These are phyloP conservation scores for Amblyopsis rosae DNA, from an alignment of 2,113 vertebrate species.

Conservation along the genomic window DNA sequence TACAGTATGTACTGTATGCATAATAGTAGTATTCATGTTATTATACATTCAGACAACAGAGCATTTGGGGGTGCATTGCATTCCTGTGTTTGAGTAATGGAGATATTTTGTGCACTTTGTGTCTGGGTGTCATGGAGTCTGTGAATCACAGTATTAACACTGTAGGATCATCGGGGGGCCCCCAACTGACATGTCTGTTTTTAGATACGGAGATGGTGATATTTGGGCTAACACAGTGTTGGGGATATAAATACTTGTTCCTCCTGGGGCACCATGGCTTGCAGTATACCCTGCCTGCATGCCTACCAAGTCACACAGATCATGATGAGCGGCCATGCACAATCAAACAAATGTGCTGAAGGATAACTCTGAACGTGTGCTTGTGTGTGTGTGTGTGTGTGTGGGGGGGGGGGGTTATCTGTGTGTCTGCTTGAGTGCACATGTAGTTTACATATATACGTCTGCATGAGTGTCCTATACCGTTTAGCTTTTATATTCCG, in stretches of 20 bases:
- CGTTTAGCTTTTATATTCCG: not conserved
- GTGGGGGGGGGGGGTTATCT: not conserved
- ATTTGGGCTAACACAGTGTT: slow-evolving; percentile 56
- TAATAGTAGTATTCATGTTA: not conserved
- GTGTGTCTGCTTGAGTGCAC: not conserved
- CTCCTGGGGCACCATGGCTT: slow-evolving; percentile 45
- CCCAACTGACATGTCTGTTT: slow-evolving; percentile 69
- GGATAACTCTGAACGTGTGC: slow-evolving; percentile 55
- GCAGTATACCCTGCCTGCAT: slow-evolving; percentile 60
- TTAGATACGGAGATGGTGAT: slow-evolving; percentile 59
- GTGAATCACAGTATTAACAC: slow-evolving; percentile 59
- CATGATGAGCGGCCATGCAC: slow-evolving; percentile 51
- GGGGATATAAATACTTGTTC: slow-evolving; percentile 71
- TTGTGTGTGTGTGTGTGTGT: slow-evolving; percentile 17
- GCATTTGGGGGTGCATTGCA: slow-evolving; percentile 26
- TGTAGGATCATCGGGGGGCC: slow-evolving; percentile 55
- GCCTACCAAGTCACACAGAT: slow-evolving; percentile 65
- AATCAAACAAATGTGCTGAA: slow-evolving; percentile 75
- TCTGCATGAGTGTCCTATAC: not conserved
- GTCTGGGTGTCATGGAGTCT: slow-evolving; percentile 45
- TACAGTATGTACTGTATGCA: no score
- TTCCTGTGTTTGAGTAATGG: slow-evolving; percentile 45
- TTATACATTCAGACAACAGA: slow-evolving; percentile 2
- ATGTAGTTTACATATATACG: no score
- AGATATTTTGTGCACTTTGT: slow-evolving; percentile 33